A percentile compares a stretch with the other conserved stretches of the same genome.
These are phyloP conservation scores for Tachycineta bicolor DNA, from an alignment of 2,113 vertebrate species.

Conservation along the genomic window DNA sequence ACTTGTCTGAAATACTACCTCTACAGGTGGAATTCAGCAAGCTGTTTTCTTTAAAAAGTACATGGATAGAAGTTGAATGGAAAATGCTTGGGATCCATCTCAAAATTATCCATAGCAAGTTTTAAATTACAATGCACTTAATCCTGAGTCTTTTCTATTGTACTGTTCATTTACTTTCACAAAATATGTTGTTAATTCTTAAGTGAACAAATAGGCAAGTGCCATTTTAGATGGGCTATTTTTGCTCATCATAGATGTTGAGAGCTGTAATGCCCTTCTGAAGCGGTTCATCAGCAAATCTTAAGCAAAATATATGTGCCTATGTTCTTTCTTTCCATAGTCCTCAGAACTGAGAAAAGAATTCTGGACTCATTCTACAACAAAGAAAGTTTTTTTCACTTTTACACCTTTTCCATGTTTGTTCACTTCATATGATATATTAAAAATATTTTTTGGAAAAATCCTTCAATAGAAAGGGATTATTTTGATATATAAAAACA, in stretches of 20 bases:
- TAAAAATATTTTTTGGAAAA: not conserved
- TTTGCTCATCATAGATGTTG: not conserved
- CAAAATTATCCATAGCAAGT: not conserved
- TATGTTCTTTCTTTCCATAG: not conserved
- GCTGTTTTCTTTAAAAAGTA: not conserved
- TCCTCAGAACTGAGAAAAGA: not conserved
- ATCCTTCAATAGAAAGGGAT: not conserved
- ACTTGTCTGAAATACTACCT: not conserved
- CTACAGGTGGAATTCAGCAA: not conserved
- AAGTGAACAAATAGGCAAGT: not conserved
- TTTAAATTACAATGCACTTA: not conserved
- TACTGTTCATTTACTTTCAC: not conserved
- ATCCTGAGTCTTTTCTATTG: not conserved
- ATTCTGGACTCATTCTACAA: not conserved
- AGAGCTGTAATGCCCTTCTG: not conserved
- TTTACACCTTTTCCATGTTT: not conserved
- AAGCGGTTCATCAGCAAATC: not conserved
- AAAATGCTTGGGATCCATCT: not conserved
- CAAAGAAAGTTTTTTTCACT: not conserved
- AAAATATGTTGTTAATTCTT: not conserved
- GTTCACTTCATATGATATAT: not conserved
- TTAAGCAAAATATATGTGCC: not conserved
- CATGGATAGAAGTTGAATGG: rapidly evolving
- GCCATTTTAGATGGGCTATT: rapidly evolving
- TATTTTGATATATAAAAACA: not conserved